Conservation (phyloP, 1,140 invertebrate genomes). For the Heliconius hewitsoni region DNA sequence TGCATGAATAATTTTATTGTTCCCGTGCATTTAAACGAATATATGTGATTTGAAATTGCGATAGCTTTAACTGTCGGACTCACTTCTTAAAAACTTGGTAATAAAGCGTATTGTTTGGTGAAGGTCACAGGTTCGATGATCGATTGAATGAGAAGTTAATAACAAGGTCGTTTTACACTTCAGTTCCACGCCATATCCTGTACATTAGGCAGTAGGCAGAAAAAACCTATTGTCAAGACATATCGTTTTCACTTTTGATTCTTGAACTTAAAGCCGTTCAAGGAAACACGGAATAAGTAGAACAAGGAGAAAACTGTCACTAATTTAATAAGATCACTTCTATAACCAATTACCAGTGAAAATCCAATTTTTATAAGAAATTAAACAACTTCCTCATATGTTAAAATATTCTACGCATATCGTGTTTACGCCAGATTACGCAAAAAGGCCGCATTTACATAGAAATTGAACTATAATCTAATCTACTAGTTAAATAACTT, state of each 20-base stretch:
- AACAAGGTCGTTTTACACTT: neutral
- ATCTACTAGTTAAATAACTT: constrained; percentile 10
- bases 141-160: neutral
- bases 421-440: neutral
- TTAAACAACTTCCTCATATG: neutral
- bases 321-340: neutral
- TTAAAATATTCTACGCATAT: neutral
- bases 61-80: neutral
- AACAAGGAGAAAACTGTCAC: neutral
- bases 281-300: neutral
- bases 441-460: neutral
- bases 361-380: neutral
- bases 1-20: constrained; percentile 16
- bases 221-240: too few species aligned
- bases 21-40: neutral
- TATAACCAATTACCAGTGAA: neutral
- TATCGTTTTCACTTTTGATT: neutral
- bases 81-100: neutral
- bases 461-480: neutral
- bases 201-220: neutral
- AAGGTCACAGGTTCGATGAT: neutral
- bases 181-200: neutral
- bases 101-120: neutral
- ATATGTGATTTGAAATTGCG: neutral
- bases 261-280: too few species aligned